phyloP scores from a whole-genome alignment of 2,113 vertebrate species.

The Elanoides forficatus region DNA sequence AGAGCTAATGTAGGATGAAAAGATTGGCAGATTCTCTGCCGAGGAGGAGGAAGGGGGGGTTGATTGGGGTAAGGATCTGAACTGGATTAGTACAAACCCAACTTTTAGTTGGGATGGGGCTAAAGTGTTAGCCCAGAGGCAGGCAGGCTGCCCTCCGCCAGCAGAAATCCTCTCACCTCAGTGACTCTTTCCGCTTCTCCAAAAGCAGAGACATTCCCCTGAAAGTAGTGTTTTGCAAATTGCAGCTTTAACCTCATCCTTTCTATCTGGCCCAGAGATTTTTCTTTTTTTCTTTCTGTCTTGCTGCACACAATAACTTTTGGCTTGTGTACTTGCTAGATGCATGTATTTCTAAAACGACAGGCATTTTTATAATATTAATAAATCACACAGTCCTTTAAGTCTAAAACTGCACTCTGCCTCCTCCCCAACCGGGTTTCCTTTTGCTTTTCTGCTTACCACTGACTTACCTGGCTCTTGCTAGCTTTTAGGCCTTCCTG shows the following conservation, averaged over 20 bases:
- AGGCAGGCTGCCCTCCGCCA: not conserved
- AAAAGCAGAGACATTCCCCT: not conserved
- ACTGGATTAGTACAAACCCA: not conserved
- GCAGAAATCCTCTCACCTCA: not conserved
- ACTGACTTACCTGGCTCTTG: not conserved
- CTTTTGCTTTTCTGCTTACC: not conserved
- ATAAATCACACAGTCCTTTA: not conserved
- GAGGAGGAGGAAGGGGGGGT: not conserved
- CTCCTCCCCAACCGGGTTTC: not conserved
- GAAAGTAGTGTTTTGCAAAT: not conserved
- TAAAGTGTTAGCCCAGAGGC: not conserved
- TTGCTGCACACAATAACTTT: not conserved
- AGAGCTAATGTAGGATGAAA: conserved; percentile 38
- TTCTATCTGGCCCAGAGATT: not conserved
- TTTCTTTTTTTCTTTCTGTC: not conserved
- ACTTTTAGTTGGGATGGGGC: not conserved
- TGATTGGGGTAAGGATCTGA: not conserved
- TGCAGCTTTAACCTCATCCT: not conserved
- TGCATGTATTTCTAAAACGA: not conserved
- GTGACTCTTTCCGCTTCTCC: not conserved
- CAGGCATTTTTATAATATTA: not conserved
- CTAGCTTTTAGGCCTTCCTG: not conserved
- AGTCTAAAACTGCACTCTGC: not conserved
- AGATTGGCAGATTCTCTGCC: not conserved
- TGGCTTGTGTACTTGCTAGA: not conserved